A percentile compares a stretch with the other conserved stretches of the same genome.
Conservation (phyloP, 2,113 vertebrate species). For the Emydocephalus ijimae region DNA sequence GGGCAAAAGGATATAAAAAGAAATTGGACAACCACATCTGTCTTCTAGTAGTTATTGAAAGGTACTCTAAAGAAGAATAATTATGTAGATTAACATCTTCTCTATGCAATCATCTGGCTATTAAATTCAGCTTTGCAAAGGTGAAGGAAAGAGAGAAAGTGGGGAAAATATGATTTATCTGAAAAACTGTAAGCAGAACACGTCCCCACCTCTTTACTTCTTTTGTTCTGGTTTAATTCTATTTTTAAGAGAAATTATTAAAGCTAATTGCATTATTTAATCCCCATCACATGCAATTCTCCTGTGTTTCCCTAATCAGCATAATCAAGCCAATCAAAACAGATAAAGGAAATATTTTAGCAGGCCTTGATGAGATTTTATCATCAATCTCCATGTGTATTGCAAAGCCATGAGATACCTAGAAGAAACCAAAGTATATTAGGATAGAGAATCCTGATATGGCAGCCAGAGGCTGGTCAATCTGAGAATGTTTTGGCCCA, state of each 20-base stretch:
- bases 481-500: constrained; percentile 29
- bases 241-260: constrained; percentile 64
- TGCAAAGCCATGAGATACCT: constrained; percentile 57
- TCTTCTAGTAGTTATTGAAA: background rate
- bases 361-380: constrained; percentile 71
- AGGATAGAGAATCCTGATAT: constrained; percentile 48
- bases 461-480: constrained; percentile 51
- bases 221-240: constrained; percentile 64
- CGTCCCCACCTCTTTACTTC: constrained; percentile 41
- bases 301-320: constrained; percentile 70
- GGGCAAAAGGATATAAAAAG: background rate
- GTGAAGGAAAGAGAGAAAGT: too few relatives aligned
- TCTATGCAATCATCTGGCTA: constrained; percentile 10
- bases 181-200: constrained; percentile 31
- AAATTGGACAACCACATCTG: background rate
- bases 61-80: background rate
- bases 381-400: constrained; percentile 61
- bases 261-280: constrained; percentile 70
- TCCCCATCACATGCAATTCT: constrained; percentile 67
- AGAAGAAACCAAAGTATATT: constrained; percentile 55
- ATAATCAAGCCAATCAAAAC: constrained; percentile 70
- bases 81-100: constrained; percentile 19
- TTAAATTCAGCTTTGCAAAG: background rate
- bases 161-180: constrained; percentile 14
- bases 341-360: constrained; percentile 71